Conservation (phyloP, 2,888 invertebrate species). For the Dexiosoma caninum region DNA sequence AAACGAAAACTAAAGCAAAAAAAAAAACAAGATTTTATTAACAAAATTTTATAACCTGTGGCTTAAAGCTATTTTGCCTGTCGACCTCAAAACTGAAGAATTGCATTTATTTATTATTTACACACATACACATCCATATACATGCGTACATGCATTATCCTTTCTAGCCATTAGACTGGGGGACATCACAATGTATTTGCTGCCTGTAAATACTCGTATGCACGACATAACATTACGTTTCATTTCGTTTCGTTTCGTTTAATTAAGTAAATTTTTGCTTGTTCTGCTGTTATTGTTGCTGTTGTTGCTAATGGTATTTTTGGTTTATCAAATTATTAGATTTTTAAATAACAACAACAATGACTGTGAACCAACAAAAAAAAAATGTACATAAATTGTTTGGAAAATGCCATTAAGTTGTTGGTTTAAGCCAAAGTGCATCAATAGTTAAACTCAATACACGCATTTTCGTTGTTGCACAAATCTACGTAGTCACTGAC, state of each 20-base stretch:
- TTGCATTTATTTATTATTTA: constrained; percentile 23
- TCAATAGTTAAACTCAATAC: constrained; percentile 3
- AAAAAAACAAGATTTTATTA: constrained; percentile 9
- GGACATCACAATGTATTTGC: constrained; percentile 4
- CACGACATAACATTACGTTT: constrained; percentile 12
- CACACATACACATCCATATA: no score
- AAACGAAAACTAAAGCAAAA: background rate
- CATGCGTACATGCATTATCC: constrained; percentile 17
- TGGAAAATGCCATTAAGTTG: constrained; percentile 41
- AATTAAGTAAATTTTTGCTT: no score
- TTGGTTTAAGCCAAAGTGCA: constrained; percentile 24
- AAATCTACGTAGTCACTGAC: background rate
- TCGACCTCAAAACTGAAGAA: constrained; percentile 35
- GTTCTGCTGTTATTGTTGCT: constrained; percentile 11
- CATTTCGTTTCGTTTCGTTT: background rate
- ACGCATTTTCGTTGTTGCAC: background rate
- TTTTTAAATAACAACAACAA: constrained; percentile 44
- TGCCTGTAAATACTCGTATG: constrained; percentile 6
- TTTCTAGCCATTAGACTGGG: constrained; percentile 7
- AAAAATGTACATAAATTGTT: background rate
- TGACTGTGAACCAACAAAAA: background rate
- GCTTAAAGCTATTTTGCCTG: constrained; percentile 40
- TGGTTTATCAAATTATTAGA: constrained; percentile 47
- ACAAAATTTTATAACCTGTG: constrained; percentile 28
- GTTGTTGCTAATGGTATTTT: constrained; percentile 27